Percentiles rank a stretch among this genome's conserved stretches.
phyloP scores from a whole-genome alignment of 1,140 invertebrate species.

The Melipona quadrifasciata region DNA sequence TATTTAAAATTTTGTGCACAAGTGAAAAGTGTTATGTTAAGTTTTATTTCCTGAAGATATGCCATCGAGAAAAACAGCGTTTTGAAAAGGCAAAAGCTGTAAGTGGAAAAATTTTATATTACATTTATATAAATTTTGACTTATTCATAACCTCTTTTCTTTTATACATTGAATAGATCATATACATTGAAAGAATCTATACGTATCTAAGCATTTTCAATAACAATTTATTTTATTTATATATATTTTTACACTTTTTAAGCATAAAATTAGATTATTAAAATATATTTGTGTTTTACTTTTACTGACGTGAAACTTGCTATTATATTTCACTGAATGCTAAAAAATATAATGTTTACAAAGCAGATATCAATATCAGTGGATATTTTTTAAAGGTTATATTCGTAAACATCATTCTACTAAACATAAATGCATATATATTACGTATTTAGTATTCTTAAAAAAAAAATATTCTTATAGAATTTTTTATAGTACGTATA shows the following conservation, averaged over 20 bases:
- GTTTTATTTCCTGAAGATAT: background rate
- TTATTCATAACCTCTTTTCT: constrained; percentile 33
- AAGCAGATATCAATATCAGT: constrained; percentile 12
- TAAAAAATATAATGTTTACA: constrained; percentile 29
- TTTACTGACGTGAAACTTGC: constrained; percentile 24
- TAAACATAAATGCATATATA: constrained; percentile 37
- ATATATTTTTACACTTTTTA: constrained; percentile 30
- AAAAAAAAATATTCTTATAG: too few relatives aligned
- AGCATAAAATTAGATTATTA: constrained; percentile 35
- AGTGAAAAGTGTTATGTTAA: background rate
- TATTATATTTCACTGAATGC: background rate
- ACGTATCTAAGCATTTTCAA: background rate
- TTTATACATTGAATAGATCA: too few relatives aligned
- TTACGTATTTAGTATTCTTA: constrained; percentile 19
- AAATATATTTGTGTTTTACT: constrained; percentile 31
- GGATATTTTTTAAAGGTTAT: constrained; percentile 2
- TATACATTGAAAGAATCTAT: background rate
- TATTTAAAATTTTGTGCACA: background rate
- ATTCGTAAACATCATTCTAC: background rate
- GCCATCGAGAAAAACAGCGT: background rate
- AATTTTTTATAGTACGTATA: background rate
- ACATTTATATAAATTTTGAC: background rate
- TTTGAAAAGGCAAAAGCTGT: background rate
- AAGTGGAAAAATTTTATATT: constrained; percentile 15
- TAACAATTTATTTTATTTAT: constrained; percentile 31